A percentile compares a stretch with the other conserved stretches of the same genome.
phyloP scores from a whole-genome alignment of 2,113 vertebrate species.

The Myanophis thanlyinensis region DNA sequence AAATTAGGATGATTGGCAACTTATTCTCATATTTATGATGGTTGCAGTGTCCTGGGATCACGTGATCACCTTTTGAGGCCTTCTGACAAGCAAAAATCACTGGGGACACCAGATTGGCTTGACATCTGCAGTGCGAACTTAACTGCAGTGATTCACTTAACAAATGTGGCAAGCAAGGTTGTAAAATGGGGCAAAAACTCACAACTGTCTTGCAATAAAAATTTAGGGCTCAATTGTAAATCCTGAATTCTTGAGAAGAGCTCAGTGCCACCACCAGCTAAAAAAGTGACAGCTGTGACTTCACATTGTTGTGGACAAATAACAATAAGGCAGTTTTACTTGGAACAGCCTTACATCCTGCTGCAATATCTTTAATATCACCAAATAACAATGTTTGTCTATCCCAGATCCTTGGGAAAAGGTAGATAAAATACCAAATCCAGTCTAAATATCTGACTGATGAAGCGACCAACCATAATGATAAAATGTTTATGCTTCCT shows the following conservation, averaged over 20 bases:
- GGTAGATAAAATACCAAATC: not conserved
- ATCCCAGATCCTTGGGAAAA: not conserved
- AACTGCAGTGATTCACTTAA: not conserved
- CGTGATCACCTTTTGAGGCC: not conserved
- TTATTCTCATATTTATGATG: not conserved
- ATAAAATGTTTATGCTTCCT: not conserved
- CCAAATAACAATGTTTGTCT: not conserved
- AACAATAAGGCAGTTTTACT: not conserved
- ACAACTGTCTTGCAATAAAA: not conserved
- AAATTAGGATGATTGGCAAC: not conserved
- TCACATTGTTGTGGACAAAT: not conserved
- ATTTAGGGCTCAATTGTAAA: not conserved
- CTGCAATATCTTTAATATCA: not conserved
- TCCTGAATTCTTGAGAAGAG: not conserved
- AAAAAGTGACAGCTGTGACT: not conserved
- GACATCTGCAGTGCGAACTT: not conserved
- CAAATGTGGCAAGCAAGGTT: not conserved
- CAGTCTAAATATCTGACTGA: not conserved
- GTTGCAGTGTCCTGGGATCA: not conserved
- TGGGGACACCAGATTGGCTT: not conserved
- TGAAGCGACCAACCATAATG: not conserved
- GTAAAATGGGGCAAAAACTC: not conserved
- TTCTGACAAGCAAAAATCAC: not conserved
- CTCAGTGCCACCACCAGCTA: not conserved
- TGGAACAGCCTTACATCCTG: not conserved